Conservation (phyloP, 37 sponge, comb jelly and placozoan species). For the Spongilla lacustris region DNA sequence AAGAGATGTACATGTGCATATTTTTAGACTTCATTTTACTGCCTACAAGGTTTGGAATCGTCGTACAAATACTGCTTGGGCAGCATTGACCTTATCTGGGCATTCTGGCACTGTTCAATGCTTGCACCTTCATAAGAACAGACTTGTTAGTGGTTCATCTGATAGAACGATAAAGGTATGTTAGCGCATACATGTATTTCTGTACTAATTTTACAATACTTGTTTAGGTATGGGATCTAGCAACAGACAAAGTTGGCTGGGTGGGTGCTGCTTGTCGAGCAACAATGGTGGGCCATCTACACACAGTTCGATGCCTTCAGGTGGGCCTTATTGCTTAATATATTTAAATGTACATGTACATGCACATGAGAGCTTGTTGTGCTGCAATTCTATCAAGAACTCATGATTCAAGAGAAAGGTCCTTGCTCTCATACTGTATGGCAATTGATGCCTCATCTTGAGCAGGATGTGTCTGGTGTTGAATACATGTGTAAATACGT, state of each 20-base stretch:
- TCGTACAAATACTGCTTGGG: constrained; percentile 95
- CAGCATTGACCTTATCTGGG: constrained; percentile 92
- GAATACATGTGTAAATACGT: no score
- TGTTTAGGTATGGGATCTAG: constrained; percentile 90
- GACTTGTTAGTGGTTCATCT: constrained; percentile 94
- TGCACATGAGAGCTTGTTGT: no score
- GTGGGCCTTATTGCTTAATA: constrained; percentile 27
- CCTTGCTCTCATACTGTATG: no score
- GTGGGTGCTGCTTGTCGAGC: constrained; percentile 87
- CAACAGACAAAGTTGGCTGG: constrained; percentile 81
- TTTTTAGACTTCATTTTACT: no score
- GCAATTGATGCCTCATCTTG: no score
- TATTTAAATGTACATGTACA: not conserved
- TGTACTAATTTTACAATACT: not conserved
- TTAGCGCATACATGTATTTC: not conserved
- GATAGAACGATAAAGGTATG: constrained; percentile 92
- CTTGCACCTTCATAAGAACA: constrained; percentile 85
- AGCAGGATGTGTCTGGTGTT: no score
- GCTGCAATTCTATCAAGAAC: no score
- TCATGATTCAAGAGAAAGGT: no score
- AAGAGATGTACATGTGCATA: no score
- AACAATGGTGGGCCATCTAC: constrained; percentile 93
- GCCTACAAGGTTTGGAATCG: constrained; percentile 98
- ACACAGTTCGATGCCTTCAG: constrained; percentile 96
- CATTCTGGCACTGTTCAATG: constrained; percentile 96